Conservation (phyloP, 1,140 invertebrate species). For the Bacillus rossius region DNA sequence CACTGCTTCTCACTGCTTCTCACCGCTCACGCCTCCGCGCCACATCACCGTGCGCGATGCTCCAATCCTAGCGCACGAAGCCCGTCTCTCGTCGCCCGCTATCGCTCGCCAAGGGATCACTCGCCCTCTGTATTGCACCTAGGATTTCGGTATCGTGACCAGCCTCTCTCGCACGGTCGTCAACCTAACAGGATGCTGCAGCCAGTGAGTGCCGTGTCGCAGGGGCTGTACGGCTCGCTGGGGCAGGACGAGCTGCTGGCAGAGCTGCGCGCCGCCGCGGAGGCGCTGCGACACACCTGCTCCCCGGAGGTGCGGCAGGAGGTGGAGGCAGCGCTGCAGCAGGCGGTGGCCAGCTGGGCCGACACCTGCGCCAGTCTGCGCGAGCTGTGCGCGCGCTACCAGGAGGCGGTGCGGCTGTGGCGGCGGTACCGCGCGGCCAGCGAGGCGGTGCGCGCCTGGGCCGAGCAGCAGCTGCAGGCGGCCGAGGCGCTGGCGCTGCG, state of each 20-base stretch:
- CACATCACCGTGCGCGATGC: no score
- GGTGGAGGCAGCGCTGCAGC: constrained; percentile 63
- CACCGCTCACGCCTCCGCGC: no score
- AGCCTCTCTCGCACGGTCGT: no score
- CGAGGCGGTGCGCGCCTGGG: constrained; percentile 63
- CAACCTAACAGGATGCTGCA: no score
- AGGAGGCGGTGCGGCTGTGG: constrained; percentile 71
- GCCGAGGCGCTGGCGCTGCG: constrained; percentile 53
- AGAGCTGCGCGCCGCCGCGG: constrained; percentile 58
- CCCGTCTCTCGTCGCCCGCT: no score
- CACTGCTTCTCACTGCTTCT: no score
- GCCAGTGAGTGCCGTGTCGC: constrained; percentile 18
- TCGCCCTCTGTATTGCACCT: no score
- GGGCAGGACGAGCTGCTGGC: constrained; percentile 60
- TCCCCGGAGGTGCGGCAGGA: constrained; percentile 59
- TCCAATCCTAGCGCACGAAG: no score
- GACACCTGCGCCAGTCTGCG: constrained; percentile 65
- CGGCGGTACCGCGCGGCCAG: constrained; percentile 66
- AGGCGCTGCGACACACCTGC: constrained; percentile 60
- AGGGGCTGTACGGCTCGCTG: constrained; percentile 58
- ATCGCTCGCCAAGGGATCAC: no score
- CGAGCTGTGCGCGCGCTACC: constrained; percentile 62
- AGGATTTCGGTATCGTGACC: no score
- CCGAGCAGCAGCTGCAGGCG: constrained; percentile 60
- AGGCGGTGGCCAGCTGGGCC: constrained; percentile 68